These are phyloP conservation scores for Pungitius pungitius DNA, from an alignment of 2,113 vertebrate species.

Conservation along the genomic window DNA sequence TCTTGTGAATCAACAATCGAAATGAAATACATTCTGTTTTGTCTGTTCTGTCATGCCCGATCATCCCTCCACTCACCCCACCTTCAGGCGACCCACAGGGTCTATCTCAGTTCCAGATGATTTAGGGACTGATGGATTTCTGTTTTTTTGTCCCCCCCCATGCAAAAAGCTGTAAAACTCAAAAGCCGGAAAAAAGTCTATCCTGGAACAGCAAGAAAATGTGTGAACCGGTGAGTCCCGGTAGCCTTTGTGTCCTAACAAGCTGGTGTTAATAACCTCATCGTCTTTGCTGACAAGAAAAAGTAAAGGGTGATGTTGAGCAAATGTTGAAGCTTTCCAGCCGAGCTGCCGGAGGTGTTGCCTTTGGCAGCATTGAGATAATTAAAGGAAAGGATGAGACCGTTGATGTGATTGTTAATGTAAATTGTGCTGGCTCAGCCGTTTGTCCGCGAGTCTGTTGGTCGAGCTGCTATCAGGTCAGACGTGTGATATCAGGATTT, in stretches of 20 bases:
- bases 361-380: constrained; percentile 32
- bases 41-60: background rate
- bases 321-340: constrained; percentile 52
- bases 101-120: background rate
- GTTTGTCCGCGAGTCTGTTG: constrained; percentile 6
- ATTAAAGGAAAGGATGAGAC: constrained; percentile 39
- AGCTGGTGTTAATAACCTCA: constrained; percentile 69
- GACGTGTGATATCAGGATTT: constrained; percentile 36
- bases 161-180: constrained; percentile 14
- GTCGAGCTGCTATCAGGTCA: constrained; percentile 1
- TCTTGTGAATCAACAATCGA: too few relatives aligned
- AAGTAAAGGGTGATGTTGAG: constrained; percentile 7
- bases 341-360: constrained; percentile 27
- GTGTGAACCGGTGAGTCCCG: constrained; percentile 43
- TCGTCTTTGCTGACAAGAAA: constrained; percentile 40
- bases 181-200: constrained; percentile 1
- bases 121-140: background rate
- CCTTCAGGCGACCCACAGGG: background rate
- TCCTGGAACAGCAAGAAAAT: constrained; percentile 9
- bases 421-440: constrained; percentile 12
- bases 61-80: background rate
- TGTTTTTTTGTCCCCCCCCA: too few relatives aligned
- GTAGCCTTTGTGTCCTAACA: constrained; percentile 64
- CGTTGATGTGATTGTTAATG: constrained; percentile 15
- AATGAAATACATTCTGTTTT: too few relatives aligned